Base-by-base conservation (phyloP, 2,888 invertebrate species). In the Caenorhabditis parvicauda region DNA sequence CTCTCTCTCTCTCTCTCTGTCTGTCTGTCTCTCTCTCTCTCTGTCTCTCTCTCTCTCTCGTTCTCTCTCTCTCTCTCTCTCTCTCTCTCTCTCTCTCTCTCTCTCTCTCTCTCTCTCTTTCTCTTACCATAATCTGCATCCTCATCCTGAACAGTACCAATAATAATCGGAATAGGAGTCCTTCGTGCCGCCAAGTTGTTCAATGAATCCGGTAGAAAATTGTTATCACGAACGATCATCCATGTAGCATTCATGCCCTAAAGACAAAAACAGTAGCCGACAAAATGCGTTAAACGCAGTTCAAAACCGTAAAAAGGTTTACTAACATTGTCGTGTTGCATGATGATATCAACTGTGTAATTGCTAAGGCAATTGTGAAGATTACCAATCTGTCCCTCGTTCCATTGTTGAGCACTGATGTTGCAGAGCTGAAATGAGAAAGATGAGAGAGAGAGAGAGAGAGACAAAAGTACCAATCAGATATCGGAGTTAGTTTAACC, bases 71-170 rank as follows among this genome's bases (percentile, higher is more conserved):
- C n/a, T n/a, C n/a, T n/a, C n/a, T n/a, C n/a, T n/a, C n/a, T n/a
- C n/a, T n/a, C n/a, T n/a, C n/a, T n/a, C n/a, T n/a, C n/a, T n/a
- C n/a, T n/a, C n/a, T n/a, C n/a, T n/a, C n/a, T n/a, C 5, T 25
- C 17, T 2, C 7, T 6, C 21, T 19, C 21, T n/a, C n/a, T n/a
- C n/a, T n/a, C n/a, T 9, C 24, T 44, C 22, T 29, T 2, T n/a
- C 14, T 21, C 12, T 24, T 54, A 67, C 67, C 65, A 49, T 73
- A 73, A 48, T 71, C 70, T 2, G 70, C 72, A 25, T 71, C 70
- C 39, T 74, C 74, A 45, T 74, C 74, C 38, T 72, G 72, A 2
- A 72, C 72, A 1, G 72, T 74, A 3, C 74, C 74, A 17, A 74
- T 70, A 9, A 74, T 70, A 47, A 74, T 66, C 12, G 74, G 74